A percentile compares a stretch with the other conserved stretches of the same genome.
Conservation (phyloP, 2,797 vertebrate species). For the Dipus sagitta region DNA sequence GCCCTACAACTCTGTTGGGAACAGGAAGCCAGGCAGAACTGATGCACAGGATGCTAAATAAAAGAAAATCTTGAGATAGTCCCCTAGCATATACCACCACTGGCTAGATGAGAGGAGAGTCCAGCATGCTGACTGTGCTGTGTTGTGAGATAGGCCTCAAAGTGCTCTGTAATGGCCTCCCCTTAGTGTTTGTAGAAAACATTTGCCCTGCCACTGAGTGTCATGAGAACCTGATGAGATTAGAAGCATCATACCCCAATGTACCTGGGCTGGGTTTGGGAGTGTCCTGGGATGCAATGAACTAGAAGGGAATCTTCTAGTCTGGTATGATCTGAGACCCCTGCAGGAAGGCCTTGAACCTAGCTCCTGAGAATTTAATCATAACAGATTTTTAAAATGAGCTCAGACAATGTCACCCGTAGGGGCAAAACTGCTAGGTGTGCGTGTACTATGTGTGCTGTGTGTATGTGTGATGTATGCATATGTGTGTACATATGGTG, state of each 20-base stretch:
- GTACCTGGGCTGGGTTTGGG: neutral
- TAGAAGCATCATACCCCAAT: neutral
- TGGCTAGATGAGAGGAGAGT: neutral
- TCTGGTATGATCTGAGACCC: too few relatives aligned
- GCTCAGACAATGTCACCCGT: neutral
- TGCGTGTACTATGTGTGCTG: too few relatives aligned
- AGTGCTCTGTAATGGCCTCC: neutral
- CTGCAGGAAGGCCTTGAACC: neutral
- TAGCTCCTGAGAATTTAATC: neutral
- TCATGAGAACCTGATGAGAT: neutral
- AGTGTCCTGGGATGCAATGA: neutral
- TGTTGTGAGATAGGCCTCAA: neutral
- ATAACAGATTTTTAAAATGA: neutral
- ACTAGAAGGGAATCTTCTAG: too few relatives aligned
- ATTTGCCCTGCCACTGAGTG: neutral
- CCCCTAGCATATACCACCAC: neutral
- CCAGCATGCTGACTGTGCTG: neutral
- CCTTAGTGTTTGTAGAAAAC: too few relatives aligned
- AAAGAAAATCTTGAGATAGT: neutral
- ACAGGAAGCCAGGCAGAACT: neutral
- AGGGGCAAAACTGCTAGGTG: neutral
- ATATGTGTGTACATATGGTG: too few relatives aligned
- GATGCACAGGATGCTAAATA: neutral
- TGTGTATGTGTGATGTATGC: too few relatives aligned
- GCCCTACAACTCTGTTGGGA: neutral